Conservation (phyloP, 2,888 invertebrate species). For the Patella depressa region DNA sequence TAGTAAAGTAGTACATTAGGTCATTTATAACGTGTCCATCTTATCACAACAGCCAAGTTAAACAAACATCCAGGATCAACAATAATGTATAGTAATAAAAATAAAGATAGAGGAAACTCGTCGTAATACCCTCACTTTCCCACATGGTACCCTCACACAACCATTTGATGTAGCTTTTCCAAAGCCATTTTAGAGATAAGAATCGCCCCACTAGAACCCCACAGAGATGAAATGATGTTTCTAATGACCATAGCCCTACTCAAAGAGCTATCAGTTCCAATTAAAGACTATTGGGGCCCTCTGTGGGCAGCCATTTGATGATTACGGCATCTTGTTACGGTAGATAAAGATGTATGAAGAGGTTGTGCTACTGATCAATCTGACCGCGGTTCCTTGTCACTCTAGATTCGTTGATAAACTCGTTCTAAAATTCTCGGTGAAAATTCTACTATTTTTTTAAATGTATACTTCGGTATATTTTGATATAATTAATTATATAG, state of each 20-base stretch:
- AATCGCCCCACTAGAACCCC: constrained; percentile 1
- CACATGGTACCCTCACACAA: background rate
- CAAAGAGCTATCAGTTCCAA: constrained; percentile 13
- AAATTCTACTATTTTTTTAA: too few relatives aligned
- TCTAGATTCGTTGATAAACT: too few relatives aligned
- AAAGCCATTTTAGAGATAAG: constrained; percentile 10
- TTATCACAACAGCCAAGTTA: background rate
- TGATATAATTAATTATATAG: too few relatives aligned
- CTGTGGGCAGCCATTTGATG: constrained; percentile 1
- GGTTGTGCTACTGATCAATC: constrained; percentile 1
- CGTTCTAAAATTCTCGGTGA: too few relatives aligned
- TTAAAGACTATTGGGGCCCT: constrained; percentile 7
- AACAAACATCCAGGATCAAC: background rate
- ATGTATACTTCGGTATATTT: too few relatives aligned
- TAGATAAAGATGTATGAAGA: background rate
- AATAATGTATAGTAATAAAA: constrained; percentile 6
- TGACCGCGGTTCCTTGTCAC: too few relatives aligned
- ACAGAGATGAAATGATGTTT: background rate
- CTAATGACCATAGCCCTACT: constrained; percentile 5
- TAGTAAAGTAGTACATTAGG: background rate
- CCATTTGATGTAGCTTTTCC: constrained; percentile 3
- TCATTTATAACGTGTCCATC: background rate
- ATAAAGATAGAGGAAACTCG: background rate
- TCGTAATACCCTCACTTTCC: background rate
- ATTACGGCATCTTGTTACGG: constrained; percentile 2